Conservation (phyloP, 92 coral and sea anemone species). For the Diadumene lineata region DNA sequence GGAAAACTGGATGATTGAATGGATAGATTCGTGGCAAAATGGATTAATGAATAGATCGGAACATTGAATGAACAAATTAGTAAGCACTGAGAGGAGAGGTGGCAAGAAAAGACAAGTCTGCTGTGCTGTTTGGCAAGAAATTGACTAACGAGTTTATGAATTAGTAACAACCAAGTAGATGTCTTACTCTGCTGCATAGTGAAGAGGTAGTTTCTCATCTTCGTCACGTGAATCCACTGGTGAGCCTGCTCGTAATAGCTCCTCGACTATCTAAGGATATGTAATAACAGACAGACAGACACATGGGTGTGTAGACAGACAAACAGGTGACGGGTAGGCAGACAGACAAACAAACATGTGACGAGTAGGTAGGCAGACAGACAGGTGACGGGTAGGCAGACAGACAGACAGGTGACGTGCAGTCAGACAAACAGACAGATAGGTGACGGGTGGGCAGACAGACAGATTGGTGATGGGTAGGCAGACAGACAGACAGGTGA, state of each 20-base stretch:
- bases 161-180: not conserved
- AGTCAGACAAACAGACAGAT: not conserved
- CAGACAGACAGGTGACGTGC: not conserved
- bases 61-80: not conserved
- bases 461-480: not conserved
- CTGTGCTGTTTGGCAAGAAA: not conserved
- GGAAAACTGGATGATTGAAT: no score
- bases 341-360: not conserved
- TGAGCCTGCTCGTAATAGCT: conserved; percentile 68
- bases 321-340: not conserved
- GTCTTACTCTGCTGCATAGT: conserved; percentile 83
- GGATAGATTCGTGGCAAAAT: not conserved
- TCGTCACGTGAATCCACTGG: conserved; percentile 64
- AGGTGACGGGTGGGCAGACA: not conserved
- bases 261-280: conserved; percentile 43
- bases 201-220: conserved; percentile 78
- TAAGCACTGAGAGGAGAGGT: no score
- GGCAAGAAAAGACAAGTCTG: no score
- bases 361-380: not conserved
- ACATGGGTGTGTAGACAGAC: not conserved
- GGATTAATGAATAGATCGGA: not conserved
- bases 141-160: not conserved
- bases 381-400: not conserved
- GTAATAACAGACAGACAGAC: no score
- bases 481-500: not conserved